phyloP scores from a whole-genome alignment of 2,888 invertebrate genomes.

The Cataglyphis altisquamis region DNA sequence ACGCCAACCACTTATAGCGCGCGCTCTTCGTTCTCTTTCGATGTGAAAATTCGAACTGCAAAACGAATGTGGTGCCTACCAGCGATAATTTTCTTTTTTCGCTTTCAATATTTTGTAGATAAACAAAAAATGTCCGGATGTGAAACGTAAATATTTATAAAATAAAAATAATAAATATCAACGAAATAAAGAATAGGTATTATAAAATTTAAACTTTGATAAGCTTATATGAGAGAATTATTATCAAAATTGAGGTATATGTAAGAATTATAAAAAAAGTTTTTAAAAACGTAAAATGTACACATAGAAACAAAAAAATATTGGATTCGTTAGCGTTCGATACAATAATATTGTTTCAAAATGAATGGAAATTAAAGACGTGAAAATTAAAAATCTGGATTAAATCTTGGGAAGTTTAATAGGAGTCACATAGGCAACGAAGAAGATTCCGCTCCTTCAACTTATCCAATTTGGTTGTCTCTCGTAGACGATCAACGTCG shows the following conservation, averaged over 20 bases:
- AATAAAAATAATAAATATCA: not conserved
- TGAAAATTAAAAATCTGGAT: slow-evolving; percentile 16
- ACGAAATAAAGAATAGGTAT: not conserved
- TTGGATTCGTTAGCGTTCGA: not conserved
- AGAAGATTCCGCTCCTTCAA: slow-evolving; percentile 78
- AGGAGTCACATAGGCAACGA: slow-evolving; percentile 61
- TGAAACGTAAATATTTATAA: not conserved
- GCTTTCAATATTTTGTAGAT: not conserved
- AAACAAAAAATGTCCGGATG: not conserved
- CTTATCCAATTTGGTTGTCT: slow-evolving; percentile 82
- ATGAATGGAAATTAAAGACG: not conserved
- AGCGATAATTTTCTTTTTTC: slow-evolving; percentile 41
- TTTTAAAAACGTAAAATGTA: not conserved
- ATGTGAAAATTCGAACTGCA: slow-evolving; percentile 27
- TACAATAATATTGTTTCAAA: not conserved
- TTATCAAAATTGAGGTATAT: not conserved
- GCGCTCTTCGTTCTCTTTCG: slow-evolving; percentile 66
- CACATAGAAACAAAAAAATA: not conserved
- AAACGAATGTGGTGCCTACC: slow-evolving; percentile 49
- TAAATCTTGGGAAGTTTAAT: slow-evolving; percentile 65
- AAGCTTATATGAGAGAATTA: not conserved
- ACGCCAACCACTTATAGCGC: slow-evolving; percentile 72
- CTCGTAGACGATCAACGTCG: slow-evolving; percentile 81
- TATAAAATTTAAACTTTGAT: not conserved
- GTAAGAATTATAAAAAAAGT: not conserved